Base-by-base conservation (phyloP, 37 sponge, comb jelly and placozoan genomes). In the Halichondria panicea region DNA sequence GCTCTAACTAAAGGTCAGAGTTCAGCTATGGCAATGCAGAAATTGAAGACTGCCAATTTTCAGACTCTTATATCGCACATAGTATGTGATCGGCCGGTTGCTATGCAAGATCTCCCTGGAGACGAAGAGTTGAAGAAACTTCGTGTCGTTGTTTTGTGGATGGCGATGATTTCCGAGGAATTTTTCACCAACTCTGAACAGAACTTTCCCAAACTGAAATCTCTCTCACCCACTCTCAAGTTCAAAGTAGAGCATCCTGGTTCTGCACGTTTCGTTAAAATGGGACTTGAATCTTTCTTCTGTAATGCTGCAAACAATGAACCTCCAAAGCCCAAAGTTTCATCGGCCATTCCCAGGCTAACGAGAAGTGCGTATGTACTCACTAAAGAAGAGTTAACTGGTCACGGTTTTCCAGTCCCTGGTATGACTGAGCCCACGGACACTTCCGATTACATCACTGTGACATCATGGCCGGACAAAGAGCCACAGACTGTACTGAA, bases 181-280 rank as follows among this genome's bases (percentile, higher is more conserved):
- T 54, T 66, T 63, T 87, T 70, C 68, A 3, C 4, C 31, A 6
- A 13, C 8, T 45, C 66, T 21, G 38, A 44, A 1, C 43, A 38
- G 0, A 70, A 55, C 22, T 87, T 87, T 55, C 36, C 38, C 9
- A 55, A 60, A 44, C 56, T 79, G 24, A 75, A 73, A 24, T 22
- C 41, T 11, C 42, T 80, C 43, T 21, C 25, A 0, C 72, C 71
- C 21, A 46, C 27, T 35, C 33, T 81, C 15, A 34, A 37, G 28
- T 76, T 81, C 62, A 36, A 55, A n/a, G 42, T 81, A 18, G 64
- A 82, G 60, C 82, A 81, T 55, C 82, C 91, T 40, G 91, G 91
- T 8, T 71, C 91, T 2, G 24, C 6, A 3, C n/a, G 42, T 7
- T 81, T 71, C 70, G 77, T 43, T 30, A 64, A 68, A 28, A 25